These are phyloP conservation scores for Palythoa heliodiscus DNA, from an alignment of 92 coral and sea anemone species.

Conservation along the genomic window DNA sequence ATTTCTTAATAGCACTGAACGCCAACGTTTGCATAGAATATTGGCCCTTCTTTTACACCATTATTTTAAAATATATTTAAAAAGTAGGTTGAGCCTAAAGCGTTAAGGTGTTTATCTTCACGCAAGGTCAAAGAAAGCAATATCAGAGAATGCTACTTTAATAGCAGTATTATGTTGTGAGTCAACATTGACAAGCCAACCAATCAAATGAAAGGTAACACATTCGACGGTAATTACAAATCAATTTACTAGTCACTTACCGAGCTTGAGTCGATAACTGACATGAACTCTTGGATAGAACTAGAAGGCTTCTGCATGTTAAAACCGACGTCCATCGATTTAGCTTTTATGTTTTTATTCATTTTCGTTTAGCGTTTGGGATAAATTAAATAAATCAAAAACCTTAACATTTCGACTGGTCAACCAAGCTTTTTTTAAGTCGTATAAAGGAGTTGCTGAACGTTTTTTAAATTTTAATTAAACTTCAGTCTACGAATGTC, in stretches of 20 bases:
- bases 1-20: not conserved
- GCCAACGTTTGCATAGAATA: not conserved
- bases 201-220: slow-evolving; percentile 26
- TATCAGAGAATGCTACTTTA: slow-evolving; percentile 26
- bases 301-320: too few relatives aligned
- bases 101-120: slow-evolving; percentile 9
- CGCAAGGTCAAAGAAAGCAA: slow-evolving; percentile 25
- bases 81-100: slow-evolving; percentile 4
- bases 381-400: too few relatives aligned
- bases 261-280: not conserved
- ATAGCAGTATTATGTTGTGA: not conserved
- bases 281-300: too few relatives aligned
- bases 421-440: too few relatives aligned
- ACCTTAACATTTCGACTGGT: too few relatives aligned
- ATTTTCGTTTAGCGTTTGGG: too few relatives aligned
- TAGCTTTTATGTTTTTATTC: too few relatives aligned
- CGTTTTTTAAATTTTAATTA: too few relatives aligned
- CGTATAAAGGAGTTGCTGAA: too few relatives aligned
- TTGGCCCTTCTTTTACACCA: not conserved
- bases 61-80: slow-evolving; percentile 5
- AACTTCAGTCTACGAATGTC: too few relatives aligned
- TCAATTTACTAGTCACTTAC: not conserved
- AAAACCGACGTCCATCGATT: too few relatives aligned
- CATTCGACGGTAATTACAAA: not conserved
- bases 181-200: slow-evolving; percentile 29